Evolutionary conservation across 2,888 invertebrate species (phyloP), one percentile per base, ranked within the genome.

Genomic region (Macropis europaea): DNA sequence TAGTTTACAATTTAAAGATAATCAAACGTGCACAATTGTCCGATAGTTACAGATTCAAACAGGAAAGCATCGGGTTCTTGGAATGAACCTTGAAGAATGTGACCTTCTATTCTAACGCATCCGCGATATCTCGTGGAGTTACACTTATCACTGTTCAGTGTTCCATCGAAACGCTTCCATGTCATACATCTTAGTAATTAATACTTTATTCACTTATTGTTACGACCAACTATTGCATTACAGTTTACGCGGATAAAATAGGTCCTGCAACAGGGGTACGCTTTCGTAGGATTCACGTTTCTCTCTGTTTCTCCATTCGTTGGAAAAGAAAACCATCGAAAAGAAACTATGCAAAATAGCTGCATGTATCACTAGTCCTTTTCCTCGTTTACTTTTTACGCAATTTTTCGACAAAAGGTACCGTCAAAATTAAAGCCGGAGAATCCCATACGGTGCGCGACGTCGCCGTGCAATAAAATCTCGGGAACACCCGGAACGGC

Each of bases 211-310:
- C 71, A 30, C 62, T 78, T 81, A 80, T 77, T 72, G 78, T 83
- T 85, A 86, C 75, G 68, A 81, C 83, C 85, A 85, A 80, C 77
- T 82, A 78, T 78, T 81, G 80, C 82, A 80, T 82, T 82, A 82
- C 79, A 83, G 80, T 82, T 84, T 76, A 80, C 80, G 79, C 73
- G 81, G 76, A 73, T 82, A 77, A 83, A 84, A 83, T 81, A 70
- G 66, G 67, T 77, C 62, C 63, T 67, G 63, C 72, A 72, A 66
- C 38, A 50, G 50, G 59, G 48, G 40, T 60, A 72, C 50, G 45
- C 32, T 59, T 62, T 61, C 56, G 45, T 64, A 63, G 62, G 73
- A 61, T 69, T 66, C 77, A 59, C 62, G 67, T 66, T 43, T 62
- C 43, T n/a, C n/a, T n/a, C n/a, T n/a, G n/a, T n/a, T n/a, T n/a